Base-by-base conservation (phyloP, 2,797 vertebrate genomes). In the Acipenser oxyrinchus region DNA sequence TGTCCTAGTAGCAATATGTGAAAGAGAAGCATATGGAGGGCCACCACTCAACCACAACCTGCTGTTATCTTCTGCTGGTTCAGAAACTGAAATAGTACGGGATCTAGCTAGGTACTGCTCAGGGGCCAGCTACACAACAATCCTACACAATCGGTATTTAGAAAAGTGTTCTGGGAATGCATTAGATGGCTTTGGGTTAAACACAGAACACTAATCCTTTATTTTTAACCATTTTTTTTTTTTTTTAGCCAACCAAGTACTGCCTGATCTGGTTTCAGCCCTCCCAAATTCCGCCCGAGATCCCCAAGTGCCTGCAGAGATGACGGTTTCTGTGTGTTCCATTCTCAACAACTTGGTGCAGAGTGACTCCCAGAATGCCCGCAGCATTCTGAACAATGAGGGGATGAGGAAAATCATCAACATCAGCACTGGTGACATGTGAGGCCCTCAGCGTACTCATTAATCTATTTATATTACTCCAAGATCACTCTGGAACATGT, bases 281-380 rank as follows among this genome's bases (percentile, higher is more conserved):
- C 82, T 98, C 64, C 89, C 92, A 0, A 77, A 83, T 23, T 70
- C 85, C 0, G 75, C 79, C 65, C 81, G 69, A 0, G 80, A 11
- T 0, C 67, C 77, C 0, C 86, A 88, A 3, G 66, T 79, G 3
- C 76, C 81, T 6, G 73, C 72, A 0, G 93, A 95, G 59, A 84
- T 85, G 6, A 81, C 87, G 0, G 76, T 81, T 0, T 86, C 81
- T 8, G 18, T 89, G 73, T 94, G 91, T 75, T 86, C 92, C 59
- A 88, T 91, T 4, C 80, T 98, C 57, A 86, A 76, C 70, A 93
- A 90, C 68, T 71, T 98, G 71, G 89, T 91, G 64, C 90, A 90
- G 67, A 83, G 71, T 12, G 80, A 80, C 71, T 73, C 75, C 1
- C 77, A 90, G 58, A 84, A 87, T 0, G 84, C 87, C 7, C 81